These are phyloP conservation scores for Norana najaformis DNA, from an alignment of 2,888 invertebrate species.

Conservation along the genomic window DNA sequence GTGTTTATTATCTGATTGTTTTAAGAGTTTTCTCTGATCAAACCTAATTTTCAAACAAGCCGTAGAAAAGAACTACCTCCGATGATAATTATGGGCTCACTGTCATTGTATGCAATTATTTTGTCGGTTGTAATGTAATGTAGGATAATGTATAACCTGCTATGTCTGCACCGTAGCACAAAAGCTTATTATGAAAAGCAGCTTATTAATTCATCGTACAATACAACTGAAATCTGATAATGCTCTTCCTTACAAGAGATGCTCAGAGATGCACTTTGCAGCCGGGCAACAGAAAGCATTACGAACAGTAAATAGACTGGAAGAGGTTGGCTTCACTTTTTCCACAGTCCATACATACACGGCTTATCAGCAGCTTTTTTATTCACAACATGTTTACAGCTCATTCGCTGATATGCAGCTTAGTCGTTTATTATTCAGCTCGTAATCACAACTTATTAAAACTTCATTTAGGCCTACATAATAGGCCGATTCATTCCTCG, in stretches of 20 bases:
- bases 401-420: no score
- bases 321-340: neutral
- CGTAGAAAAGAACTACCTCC: neutral
- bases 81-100: neutral
- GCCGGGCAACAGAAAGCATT: neutral
- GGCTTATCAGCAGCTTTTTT: neutral
- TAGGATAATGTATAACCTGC: no score
- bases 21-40: neutral
- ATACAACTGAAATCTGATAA: neutral
- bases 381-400: neutral
- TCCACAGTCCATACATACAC: neutral
- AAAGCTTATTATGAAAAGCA: neutral
- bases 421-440: no score
- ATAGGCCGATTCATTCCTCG: no score
- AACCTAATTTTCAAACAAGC: neutral
- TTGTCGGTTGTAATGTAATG: neutral
- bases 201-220: neutral
- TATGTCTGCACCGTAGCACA: neutral
- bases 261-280: neutral
- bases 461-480: no score
- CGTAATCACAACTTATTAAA: no score
- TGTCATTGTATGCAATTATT: neutral
- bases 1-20: neutral
- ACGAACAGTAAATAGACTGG: neutral
- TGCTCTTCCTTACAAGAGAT: neutral